Evolutionary conservation across 2,888 invertebrate genomes (phyloP), one percentile per base, ranked within the genome.

Genomic region (Erpobdella octoculata): DNA sequence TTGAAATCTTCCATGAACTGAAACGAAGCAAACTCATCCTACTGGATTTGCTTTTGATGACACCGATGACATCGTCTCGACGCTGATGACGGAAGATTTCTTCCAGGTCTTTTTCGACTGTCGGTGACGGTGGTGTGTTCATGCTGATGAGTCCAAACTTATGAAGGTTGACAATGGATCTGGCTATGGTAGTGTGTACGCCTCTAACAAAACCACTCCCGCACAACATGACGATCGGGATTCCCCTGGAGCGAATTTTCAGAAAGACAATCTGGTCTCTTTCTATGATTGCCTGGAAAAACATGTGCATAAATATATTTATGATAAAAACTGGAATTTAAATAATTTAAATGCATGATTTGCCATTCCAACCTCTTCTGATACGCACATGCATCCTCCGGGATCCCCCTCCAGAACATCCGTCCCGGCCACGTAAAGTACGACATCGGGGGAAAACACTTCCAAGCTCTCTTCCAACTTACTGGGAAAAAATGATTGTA

Each of bases 341-440:
- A 53, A 15, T 66, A 28, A 36, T 35, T 28, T 48, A 33, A 65
- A 8, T 36, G 8, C 18, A 31, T 37, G 21, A 18, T 4, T 33
- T n/a, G 21, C 15, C 1, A 2, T 12, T 67, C 73, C 71, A 82
- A 89, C 90, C 83, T 88, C 83, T 76, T 89, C 86, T 67, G 89
- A 87, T 69, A 93, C 87, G 5, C 87, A 84, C 78, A 93, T 84
- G 65, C 86, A 84, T 0, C 93, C 93, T 6, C 93, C 84, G 0
- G 89, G 88, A 83, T 93, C 93, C 0, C 89, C 88, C 73, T 87
- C 86, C 46, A 93, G 83, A 38, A 92, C 86, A 81, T 93, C 93
- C 0, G 93, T 93, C 0, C 93, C 93, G n/a, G 93, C 93, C 83
- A 93, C 93, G 83, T 92, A 93, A n/a, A 93, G 87, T 62, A 93